Conservation (phyloP, 2,797 vertebrate genomes). For the Furcifer pardalis region DNA sequence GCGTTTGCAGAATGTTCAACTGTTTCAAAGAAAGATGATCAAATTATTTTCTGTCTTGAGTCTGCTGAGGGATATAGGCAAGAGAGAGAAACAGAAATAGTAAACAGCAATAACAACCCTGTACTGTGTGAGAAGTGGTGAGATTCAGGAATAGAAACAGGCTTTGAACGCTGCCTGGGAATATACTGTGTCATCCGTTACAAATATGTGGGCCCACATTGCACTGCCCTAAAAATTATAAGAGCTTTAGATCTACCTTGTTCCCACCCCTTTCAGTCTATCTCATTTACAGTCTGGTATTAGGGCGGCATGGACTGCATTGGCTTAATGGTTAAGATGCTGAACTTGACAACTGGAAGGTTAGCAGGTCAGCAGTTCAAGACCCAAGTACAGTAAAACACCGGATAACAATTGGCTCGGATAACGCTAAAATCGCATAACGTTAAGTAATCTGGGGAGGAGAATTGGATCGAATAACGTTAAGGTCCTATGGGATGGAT, state of each 20-base stretch:
- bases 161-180: slow-evolving; percentile 18
- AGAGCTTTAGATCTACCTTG: neutral
- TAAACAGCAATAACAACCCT: neutral
- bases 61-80: slow-evolving; percentile 39
- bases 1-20: slow-evolving; percentile 66
- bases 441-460: too few relatives aligned
- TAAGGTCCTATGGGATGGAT: too few relatives aligned
- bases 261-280: neutral
- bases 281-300: neutral
- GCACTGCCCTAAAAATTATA: neutral
- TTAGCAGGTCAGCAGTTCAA: too few relatives aligned
- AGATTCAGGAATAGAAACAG: neutral
- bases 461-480: too few relatives aligned
- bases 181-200: slow-evolving; percentile 20
- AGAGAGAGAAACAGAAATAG: neutral
- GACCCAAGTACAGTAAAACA: too few relatives aligned
- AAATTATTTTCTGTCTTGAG: slow-evolving; percentile 55
- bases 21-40: slow-evolving; percentile 62
- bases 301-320: neutral
- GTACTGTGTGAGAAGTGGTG: slow-evolving; percentile 33
- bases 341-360: too few relatives aligned
- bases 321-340: neutral
- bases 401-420: too few relatives aligned
- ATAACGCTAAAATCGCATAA: too few relatives aligned
- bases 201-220: neutral